These are phyloP conservation scores for Helostoma temminkii DNA, from an alignment of 2,797 vertebrate species.

Conservation along the genomic window DNA sequence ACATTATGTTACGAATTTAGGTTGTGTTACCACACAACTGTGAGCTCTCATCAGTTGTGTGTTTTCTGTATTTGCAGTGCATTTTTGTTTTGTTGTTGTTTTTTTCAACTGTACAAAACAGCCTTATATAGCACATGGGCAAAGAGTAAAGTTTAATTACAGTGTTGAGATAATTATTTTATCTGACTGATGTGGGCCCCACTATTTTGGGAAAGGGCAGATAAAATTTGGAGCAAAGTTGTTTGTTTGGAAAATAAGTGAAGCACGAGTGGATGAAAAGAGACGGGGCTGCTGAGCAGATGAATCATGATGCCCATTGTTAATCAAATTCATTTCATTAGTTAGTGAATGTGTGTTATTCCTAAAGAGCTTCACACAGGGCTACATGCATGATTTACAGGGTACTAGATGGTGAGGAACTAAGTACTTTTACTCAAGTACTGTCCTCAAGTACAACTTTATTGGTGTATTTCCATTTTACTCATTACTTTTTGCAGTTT, in stretches of 20 bases:
- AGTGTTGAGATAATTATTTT: slow-evolving; percentile 28
- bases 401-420: too few species aligned
- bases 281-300: slow-evolving; percentile 22
- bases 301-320: slow-evolving; percentile 13
- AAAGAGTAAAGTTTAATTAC: slow-evolving; percentile 45
- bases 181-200: slow-evolving; percentile 39
- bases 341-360: too few species aligned
- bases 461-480: too few species aligned
- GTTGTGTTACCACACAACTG: not conserved
- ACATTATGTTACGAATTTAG: not conserved
- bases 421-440: too few species aligned
- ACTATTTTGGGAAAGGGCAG: slow-evolving; percentile 21
- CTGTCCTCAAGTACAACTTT: too few species aligned
- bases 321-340: slow-evolving; percentile 2
- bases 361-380: too few species aligned
- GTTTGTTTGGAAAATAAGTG: slow-evolving; percentile 40
- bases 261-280: slow-evolving; percentile 17
- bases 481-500: too few species aligned
- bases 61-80: slow-evolving; percentile 5
- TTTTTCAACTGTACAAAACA: slow-evolving; percentile 19
- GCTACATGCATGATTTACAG: too few species aligned
- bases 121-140: slow-evolving; percentile 6
- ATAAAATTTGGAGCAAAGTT: slow-evolving; percentile 22
- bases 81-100: not conserved
- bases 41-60: not conserved